Evolutionary conservation across 2,888 invertebrate species (phyloP).

Genomic region (Chrysolina haemoptera): DNA sequence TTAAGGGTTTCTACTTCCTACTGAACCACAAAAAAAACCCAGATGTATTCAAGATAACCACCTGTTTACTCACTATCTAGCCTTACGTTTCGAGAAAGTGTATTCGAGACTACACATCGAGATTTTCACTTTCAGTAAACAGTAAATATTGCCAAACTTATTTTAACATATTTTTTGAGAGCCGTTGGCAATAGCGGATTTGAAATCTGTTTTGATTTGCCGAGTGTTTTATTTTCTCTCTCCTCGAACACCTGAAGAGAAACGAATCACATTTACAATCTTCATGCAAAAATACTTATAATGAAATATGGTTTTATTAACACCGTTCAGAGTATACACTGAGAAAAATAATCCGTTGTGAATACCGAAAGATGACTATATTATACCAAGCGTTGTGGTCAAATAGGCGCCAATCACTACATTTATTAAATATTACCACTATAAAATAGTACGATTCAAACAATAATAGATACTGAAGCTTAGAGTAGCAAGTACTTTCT

Average conservation of each 20-base stretch:
- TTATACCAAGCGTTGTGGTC: too few relatives aligned
- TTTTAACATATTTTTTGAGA: conserved; percentile 1
- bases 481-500: too few relatives aligned
- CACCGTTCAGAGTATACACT: neutral
- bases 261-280: neutral
- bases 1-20: neutral
- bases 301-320: neutral
- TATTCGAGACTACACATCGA: neutral
- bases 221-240: neutral
- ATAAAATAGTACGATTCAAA: too few relatives aligned
- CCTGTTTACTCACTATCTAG: neutral
- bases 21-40: too few relatives aligned
- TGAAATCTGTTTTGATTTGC: conserved; percentile 4
- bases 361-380: too few relatives aligned
- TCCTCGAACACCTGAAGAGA: neutral
- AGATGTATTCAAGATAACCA: neutral
- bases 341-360: too few relatives aligned
- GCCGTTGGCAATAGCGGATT: neutral
- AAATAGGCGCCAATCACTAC: too few relatives aligned
- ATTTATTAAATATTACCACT: too few relatives aligned
- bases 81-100: neutral
- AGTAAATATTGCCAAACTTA: conserved; percentile 14
- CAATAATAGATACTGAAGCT: too few relatives aligned
- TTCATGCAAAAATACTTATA: neutral
- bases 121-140: conserved; percentile 6